Conservation (phyloP, 2,797 vertebrate species). For the Amazona ochrocephala region DNA sequence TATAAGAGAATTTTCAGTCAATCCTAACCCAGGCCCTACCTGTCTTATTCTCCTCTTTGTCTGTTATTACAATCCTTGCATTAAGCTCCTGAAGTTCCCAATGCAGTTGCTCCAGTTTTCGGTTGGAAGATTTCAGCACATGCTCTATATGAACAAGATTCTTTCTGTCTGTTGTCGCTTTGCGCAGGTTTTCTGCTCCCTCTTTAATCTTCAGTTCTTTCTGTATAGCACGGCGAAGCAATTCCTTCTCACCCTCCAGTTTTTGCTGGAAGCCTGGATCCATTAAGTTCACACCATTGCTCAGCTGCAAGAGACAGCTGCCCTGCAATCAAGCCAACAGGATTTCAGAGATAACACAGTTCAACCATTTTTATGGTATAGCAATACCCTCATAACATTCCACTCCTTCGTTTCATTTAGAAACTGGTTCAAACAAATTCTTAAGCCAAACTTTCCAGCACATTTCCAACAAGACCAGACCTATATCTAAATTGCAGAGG, state of each 20-base stretch:
- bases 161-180: constrained; percentile 88
- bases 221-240: constrained; percentile 89
- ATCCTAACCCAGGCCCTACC: constrained; percentile 38
- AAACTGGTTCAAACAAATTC: neutral
- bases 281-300: constrained; percentile 78
- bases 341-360: neutral
- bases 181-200: constrained; percentile 88
- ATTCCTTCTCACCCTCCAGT: constrained; percentile 84
- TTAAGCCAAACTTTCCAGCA: neutral
- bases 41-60: constrained; percentile 63
- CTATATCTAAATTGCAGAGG: neutral
- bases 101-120: constrained; percentile 89
- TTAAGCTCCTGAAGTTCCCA: constrained; percentile 89
- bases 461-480: neutral
- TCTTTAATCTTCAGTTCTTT: constrained; percentile 96
- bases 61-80: constrained; percentile 83
- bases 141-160: constrained; percentile 88
- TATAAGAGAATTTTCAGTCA: neutral
- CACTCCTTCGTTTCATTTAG: neutral
- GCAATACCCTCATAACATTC: neutral
- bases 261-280: constrained; percentile 87
- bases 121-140: constrained; percentile 86
- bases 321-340: constrained; percentile 64
- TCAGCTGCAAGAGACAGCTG: constrained; percentile 73
- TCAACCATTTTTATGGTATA: neutral